phyloP scores from a whole-genome alignment of 2,888 invertebrate species.

The Plutella xylostella region DNA sequence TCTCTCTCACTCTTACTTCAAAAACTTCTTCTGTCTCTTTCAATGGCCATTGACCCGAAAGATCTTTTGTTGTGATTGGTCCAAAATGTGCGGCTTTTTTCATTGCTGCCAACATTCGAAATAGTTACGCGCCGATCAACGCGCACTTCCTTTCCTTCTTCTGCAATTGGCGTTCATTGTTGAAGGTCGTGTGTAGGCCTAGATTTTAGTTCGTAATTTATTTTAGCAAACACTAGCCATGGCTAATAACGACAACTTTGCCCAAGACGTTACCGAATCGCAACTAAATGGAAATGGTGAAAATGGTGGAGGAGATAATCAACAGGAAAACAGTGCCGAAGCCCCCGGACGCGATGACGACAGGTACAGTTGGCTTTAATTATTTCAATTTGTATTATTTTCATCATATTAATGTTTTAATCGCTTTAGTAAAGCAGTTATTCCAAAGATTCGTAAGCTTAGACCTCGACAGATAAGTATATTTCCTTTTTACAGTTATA shows the following conservation, averaged over 20 bases:
- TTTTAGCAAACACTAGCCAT: constrained; percentile 73
- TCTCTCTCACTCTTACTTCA: constrained; percentile 26
- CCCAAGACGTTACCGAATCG: constrained; percentile 80
- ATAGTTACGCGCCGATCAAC: constrained; percentile 47
- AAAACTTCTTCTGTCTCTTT: constrained; percentile 24
- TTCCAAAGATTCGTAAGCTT: not conserved
- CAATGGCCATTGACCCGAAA: constrained; percentile 52
- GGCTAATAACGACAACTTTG: constrained; percentile 84
- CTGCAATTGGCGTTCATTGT: constrained; percentile 66
- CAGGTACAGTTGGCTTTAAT: constrained; percentile 64
- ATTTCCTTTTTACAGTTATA: constrained; percentile 35
- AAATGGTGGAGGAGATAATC: constrained; percentile 76
- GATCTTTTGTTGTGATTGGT: constrained; percentile 37
- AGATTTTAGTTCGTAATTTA: constrained; percentile 61
- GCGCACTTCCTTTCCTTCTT: constrained; percentile 51
- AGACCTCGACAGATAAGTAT: constrained; percentile 21
- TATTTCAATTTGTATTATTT: not conserved
- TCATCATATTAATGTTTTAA: constrained; percentile 16
- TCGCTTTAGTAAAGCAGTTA: too few species aligned
- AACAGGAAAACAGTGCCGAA: constrained; percentile 78
- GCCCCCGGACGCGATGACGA: constrained; percentile 85
- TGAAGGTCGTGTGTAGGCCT: constrained; percentile 62
- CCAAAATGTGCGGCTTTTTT: constrained; percentile 6
- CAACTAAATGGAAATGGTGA: constrained; percentile 72
- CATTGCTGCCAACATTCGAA: constrained; percentile 34